These are phyloP conservation scores for Polyommatus icarus DNA, from an alignment of 2,888 invertebrate genomes.

Conservation along the genomic window DNA sequence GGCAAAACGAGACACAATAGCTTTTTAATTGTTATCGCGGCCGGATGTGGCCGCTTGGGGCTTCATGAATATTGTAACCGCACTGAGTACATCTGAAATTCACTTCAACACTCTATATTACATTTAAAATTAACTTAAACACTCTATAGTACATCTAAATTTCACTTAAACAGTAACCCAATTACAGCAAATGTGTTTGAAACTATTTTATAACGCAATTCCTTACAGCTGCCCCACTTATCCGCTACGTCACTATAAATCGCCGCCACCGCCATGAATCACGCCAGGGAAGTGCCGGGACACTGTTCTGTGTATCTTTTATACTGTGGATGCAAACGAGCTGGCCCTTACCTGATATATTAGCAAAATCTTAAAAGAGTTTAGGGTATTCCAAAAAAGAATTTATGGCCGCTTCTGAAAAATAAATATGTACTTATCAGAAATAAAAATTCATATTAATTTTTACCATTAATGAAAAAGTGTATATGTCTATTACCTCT, in stretches of 20 bases:
- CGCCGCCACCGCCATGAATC: conserved; percentile 62
- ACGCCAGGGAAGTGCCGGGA: conserved; percentile 43
- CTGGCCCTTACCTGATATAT: background rate
- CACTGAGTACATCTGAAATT: no score
- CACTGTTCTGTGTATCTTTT: conserved; percentile 35
- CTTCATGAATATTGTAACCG: no score
- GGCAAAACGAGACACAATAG: no score
- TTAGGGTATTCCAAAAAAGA: background rate
- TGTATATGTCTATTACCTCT: no score
- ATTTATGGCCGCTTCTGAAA: no score
- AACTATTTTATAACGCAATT: conserved; percentile 9
- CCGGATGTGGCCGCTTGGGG: no score
- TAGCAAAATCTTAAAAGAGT: background rate
- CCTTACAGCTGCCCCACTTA: conserved; percentile 23
- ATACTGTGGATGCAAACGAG: background rate
- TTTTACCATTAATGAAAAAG: no score
- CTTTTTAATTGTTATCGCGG: no score
- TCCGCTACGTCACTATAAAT: conserved; percentile 56
- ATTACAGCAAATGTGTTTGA: background rate
- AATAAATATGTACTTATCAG: no score
- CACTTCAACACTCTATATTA: no score
- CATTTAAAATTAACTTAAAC: no score
- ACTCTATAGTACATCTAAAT: background rate
- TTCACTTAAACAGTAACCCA: background rate
- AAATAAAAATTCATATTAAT: no score